Percentiles rank a stretch among this genome's conserved stretches.
phyloP scores from a whole-genome alignment of 2,113 vertebrate genomes.

The Tragelaphus strepsiceros region DNA sequence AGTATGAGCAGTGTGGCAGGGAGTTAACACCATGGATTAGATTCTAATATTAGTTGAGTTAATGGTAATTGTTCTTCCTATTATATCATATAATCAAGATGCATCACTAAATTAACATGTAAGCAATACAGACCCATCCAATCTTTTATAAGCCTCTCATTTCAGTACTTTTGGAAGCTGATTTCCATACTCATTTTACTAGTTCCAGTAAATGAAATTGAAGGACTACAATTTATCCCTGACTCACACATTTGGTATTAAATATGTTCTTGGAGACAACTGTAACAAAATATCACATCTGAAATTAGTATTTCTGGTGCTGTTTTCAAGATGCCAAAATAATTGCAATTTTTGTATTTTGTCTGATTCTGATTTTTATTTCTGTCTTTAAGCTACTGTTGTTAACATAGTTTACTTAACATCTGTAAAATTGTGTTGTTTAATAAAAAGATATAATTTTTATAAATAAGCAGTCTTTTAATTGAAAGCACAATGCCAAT shows the following conservation, averaged over 20 bases:
- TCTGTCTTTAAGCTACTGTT: neutral
- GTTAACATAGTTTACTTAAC: neutral
- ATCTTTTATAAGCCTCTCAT: slow-evolving; percentile 32
- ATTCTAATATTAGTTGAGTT: neutral
- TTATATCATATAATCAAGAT: neutral
- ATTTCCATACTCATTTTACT: slow-evolving; percentile 38
- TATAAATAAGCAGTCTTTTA: neutral
- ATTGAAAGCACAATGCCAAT: neutral
- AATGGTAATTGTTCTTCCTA: neutral
- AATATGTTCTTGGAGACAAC: neutral
- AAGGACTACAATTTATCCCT: neutral
- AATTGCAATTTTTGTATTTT: neutral
- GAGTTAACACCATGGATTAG: neutral
- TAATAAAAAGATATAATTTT: neutral
- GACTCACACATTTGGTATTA: neutral
- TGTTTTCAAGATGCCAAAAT: neutral
- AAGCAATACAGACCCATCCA: neutral
- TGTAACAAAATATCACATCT: neutral
- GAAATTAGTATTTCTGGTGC: neutral
- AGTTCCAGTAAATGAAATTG: slow-evolving; percentile 18
- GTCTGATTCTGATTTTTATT: neutral
- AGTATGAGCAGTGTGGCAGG: neutral
- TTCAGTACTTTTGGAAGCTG: neutral
- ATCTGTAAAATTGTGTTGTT: neutral
- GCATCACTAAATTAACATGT: neutral